phyloP scores from a whole-genome alignment of 2,113 vertebrate genomes.

The Alectura lathami region DNA sequence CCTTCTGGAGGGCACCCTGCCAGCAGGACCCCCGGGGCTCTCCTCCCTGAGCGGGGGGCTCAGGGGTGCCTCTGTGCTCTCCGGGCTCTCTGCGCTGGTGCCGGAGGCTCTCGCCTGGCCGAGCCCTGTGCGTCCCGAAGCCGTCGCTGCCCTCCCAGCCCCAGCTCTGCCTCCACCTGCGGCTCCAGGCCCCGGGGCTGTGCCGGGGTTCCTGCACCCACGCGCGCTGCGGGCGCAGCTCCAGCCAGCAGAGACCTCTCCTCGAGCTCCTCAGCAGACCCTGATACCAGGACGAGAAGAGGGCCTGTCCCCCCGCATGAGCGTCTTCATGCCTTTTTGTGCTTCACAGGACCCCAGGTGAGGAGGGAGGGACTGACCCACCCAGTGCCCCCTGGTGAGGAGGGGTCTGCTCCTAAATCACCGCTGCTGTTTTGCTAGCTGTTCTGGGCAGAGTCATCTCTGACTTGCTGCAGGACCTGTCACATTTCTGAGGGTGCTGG shows the following conservation, averaged over 20 bases:
- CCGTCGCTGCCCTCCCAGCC: neutral
- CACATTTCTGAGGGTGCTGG: neutral
- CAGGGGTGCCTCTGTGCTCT: rapidly evolving
- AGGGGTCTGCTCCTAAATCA: neutral
- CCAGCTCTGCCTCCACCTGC: neutral
- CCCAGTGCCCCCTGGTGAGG: rapidly evolving
- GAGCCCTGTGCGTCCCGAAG: neutral
- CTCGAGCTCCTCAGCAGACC: neutral
- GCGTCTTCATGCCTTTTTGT: neutral
- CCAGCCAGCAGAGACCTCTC: neutral
- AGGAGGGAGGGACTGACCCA: rapidly evolving
- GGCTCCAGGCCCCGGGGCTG: too few species aligned
- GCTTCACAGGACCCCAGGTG: neutral
- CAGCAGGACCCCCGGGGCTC: neutral
- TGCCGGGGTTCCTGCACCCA: rapidly evolving
- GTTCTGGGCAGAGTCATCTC: rapidly evolving
- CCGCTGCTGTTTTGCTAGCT: neutral
- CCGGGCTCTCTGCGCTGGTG: neutral
- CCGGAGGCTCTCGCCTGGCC: neutral
- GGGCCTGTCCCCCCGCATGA: neutral
- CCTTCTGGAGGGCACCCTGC: neutral
- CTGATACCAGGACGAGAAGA: neutral
- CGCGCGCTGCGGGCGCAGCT: neutral
- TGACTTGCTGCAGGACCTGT: neutral
- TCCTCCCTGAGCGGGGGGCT: neutral